Base-by-base conservation (phyloP, 2,113 vertebrate species). In the Gavia stellata region DNA sequence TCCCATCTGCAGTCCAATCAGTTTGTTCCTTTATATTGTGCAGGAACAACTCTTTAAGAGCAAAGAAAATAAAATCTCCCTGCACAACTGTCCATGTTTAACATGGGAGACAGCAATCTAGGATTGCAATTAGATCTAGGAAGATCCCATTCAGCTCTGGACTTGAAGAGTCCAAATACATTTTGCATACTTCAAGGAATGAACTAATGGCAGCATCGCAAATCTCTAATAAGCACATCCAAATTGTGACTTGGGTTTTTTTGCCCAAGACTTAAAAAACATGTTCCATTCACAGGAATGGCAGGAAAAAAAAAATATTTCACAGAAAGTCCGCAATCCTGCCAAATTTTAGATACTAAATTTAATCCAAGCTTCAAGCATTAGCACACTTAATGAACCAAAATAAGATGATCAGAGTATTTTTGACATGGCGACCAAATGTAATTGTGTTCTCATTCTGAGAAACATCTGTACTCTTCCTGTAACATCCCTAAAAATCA, bases 21-120 rank as follows among this genome's bases (percentile, higher is more conserved):
- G 14, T 23, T 68, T 65, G 12, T 4, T 81, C 26, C 70, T 52
- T 36, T 8, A 36, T 17, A 10, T 12, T 29, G 3, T 26, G 24
- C 20, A 59, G 25, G 17, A 59, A 62, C 9, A 75, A 6, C 9
- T 34, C 38, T 44, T 26, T 24, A 17, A n/a, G 38, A 81, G n/a
- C 25, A 74, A 67, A 33, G 28, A 75, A 75, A 70, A 78, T 8
- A 44, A 49, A 21, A 36, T 9, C 34, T 65, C 53, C 58, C 19
- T 9, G 1, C 3, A 17, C 8, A 12, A 12, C 14, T 61, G 5
- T 26, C 66, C 7, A 0, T 29, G 5, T 36, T 75, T 59, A 53
- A 42, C 17, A 40, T 0, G 3, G 40, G 38, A 40, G 33, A 36
- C 21, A 59, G 59, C 36, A 53, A 28, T 21, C 26, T 16, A 25